phyloP scores from a whole-genome alignment of 2,113 vertebrate species.

The Trogon melanurus region DNA sequence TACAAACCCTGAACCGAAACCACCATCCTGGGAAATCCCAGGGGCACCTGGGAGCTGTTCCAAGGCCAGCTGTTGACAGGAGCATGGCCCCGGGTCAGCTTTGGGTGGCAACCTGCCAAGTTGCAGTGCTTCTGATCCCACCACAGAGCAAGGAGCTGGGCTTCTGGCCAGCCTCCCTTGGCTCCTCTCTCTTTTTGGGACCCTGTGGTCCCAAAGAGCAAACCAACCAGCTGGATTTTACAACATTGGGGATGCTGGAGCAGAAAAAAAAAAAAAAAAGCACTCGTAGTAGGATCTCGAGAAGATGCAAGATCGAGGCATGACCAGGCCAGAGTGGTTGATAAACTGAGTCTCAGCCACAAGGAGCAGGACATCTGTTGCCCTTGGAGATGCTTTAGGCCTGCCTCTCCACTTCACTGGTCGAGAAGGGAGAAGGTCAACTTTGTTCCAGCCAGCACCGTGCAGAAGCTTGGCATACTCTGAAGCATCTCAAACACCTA shows the following conservation, averaged over 20 bases:
- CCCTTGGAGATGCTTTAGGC: background rate
- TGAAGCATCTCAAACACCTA: background rate
- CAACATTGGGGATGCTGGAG: background rate
- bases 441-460: background rate
- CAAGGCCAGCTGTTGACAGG: background rate
- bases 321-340: background rate
- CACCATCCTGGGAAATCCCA: background rate
- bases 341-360: background rate
- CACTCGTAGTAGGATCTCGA: no score
- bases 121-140: background rate
- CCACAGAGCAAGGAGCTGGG: background rate
- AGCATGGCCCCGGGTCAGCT: background rate
- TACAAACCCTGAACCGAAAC: background rate
- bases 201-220: background rate
- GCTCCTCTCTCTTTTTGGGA: background rate
- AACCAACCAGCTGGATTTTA: background rate
- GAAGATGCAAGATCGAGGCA: background rate
- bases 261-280: background rate
- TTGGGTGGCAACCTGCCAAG: background rate
- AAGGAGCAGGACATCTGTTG: background rate
- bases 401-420: background rate
- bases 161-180: background rate
- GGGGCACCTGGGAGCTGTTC: background rate
- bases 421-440: background rate
- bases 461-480: background rate